Conservation (phyloP, 2,113 vertebrate species). For the Halichoeres trimaculatus region DNA sequence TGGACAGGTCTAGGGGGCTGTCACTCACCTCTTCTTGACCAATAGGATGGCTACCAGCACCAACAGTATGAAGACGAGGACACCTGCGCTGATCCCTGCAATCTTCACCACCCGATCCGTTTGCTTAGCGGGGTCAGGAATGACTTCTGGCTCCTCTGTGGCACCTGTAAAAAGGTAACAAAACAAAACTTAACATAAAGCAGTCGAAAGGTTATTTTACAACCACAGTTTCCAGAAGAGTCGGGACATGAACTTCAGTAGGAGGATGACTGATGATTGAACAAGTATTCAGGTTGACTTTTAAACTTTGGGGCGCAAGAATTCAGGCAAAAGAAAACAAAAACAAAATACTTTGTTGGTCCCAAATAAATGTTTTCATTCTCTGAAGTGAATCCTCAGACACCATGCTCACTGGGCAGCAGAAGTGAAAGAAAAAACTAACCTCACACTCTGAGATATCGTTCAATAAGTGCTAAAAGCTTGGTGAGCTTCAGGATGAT, state of each 20-base stretch:
- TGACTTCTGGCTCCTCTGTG: slow-evolving; percentile 97
- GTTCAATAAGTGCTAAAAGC: not conserved
- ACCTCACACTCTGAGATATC: not conserved
- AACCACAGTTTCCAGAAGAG: not conserved
- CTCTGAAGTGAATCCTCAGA: not conserved
- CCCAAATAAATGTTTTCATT: not conserved
- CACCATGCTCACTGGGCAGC: not conserved
- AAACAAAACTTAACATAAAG: not conserved
- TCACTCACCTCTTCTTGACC: slow-evolving; percentile 96
- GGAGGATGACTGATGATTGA: not conserved
- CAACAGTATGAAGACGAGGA: slow-evolving; percentile 95
- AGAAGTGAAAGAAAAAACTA: not conserved
- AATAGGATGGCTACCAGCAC: slow-evolving; percentile 94
- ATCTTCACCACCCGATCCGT: slow-evolving; percentile 98
- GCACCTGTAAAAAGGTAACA: slow-evolving; percentile 84
- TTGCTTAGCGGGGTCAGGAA: slow-evolving; percentile 96
- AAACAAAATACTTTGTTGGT: not conserved
- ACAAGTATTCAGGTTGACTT: no score
- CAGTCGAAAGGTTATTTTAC: not conserved
- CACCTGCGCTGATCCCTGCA: slow-evolving; percentile 95
- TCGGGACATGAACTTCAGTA: not conserved
- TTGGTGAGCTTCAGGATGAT: not conserved
- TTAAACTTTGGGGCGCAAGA: no score
- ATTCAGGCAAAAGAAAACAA: no score
- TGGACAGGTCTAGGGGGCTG: not conserved